A percentile compares a stretch with the other conserved stretches of the same genome.
These are phyloP conservation scores for Papio anubis DNA, from an alignment of 2,113 vertebrate genomes.

Conservation along the genomic window DNA sequence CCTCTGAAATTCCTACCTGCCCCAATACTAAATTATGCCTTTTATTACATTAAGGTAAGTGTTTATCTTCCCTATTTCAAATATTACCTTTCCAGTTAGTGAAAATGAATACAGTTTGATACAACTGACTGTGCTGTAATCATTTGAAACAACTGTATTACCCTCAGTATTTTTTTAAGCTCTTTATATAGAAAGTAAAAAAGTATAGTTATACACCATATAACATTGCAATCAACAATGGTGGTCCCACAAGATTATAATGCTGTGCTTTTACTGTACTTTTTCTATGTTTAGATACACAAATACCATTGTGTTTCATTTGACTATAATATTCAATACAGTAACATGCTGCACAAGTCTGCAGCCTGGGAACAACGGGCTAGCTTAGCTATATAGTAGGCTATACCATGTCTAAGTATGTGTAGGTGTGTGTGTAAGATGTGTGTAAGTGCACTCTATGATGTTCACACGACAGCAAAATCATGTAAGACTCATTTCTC, in stretches of 20 bases:
- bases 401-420: neutral
- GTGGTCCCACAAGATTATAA: neutral
- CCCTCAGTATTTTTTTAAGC: slow-evolving; percentile 18
- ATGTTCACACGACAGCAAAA: neutral
- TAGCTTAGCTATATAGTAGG: neutral
- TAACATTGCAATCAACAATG: neutral
- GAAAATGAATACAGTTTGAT: neutral
- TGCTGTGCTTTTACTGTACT: neutral
- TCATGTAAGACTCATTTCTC: neutral
- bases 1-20: neutral
- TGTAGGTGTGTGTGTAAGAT: neutral
- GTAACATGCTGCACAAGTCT: neutral
- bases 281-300: neutral
- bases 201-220: neutral
- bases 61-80: neutral
- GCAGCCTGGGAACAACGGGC: neutral
- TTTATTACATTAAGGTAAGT: slow-evolving; percentile 28
- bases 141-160: neutral
- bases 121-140: neutral
- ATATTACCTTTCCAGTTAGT: neutral
- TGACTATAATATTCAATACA: neutral
- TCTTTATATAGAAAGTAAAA: neutral
- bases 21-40: neutral
- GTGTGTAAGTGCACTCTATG: neutral
- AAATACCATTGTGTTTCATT: neutral